Evolutionary conservation across 2,888 invertebrate species (phyloP), one percentile per base, ranked within the genome.

Genomic region (Euclidia mi): DNA sequence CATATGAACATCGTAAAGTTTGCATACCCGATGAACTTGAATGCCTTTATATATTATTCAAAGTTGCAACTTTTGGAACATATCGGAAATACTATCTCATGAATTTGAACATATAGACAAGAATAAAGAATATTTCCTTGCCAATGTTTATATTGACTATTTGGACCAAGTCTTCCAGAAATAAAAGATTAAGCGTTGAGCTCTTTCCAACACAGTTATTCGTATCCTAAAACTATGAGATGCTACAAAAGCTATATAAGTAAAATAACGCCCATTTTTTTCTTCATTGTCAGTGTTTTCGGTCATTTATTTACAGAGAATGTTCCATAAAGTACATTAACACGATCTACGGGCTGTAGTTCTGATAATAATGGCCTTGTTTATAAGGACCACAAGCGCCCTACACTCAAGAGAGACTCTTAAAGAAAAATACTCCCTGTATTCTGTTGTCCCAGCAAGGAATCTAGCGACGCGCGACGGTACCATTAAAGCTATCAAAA

Each of bases 341-440:
- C 85, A 78, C 85, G 82, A 91, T 89, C 86, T 89, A 88, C 81
- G 85, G 78, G 81, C 86, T 75, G 80, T 90, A 88, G 88, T 87
- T 90, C 82, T 90, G 86, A 88, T 90, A 83, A 86, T 91, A 89
- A 91, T 86, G 86, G 86, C 65, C 84, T 89, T 91, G 91, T 91
- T 91, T 91, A 90, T 91, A 88, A 82, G 73, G 65, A 79, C 71
- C 72, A 63, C 60, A 63, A 83, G 82, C 82, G 73, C 86, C 84
- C 81, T 85, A 75, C 58, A 79, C 60, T 79, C 65, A 71, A 78
- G 79, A 78, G 71, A 76, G 74, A 65, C 75, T 74, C 64, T 68
- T 48, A 50, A 62, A 48, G 50, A 71, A 79, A 82, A 81, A 84
- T 70, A 72, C 73, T 71, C 66, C 60, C 48, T 47, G 57, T 73